Percentiles rank a stretch among this genome's conserved stretches.
Conservation (phyloP, 2,113 vertebrate species). For the Enhydra lutris region DNA sequence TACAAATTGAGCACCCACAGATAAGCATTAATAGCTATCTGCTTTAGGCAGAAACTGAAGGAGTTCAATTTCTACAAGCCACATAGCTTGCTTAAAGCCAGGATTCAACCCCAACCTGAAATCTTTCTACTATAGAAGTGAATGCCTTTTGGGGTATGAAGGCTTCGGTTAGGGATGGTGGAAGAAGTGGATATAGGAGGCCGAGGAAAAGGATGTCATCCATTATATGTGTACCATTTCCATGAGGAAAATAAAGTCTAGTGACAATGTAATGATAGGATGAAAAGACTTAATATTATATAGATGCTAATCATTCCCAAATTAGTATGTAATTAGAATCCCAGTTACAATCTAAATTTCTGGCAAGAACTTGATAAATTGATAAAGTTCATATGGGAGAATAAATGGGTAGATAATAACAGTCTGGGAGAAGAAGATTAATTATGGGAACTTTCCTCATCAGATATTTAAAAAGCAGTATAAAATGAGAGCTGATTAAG, state of each 20-base stretch:
- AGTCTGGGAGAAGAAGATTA: neutral
- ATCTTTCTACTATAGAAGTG: neutral
- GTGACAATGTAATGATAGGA: rapidly evolving
- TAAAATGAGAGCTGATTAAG: neutral
- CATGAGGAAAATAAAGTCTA: neutral
- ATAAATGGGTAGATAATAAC: neutral
- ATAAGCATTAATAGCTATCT: neutral
- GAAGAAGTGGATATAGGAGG: neutral
- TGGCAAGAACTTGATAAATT: neutral
- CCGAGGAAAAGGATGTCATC: neutral
- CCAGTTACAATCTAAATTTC: neutral
- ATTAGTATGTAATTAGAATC: neutral
- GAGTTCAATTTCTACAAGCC: neutral
- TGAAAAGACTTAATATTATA: neutral
- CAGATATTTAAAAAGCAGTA: neutral
- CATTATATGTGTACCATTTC: neutral
- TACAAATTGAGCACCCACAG: neutral
- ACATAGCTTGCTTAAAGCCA: neutral
- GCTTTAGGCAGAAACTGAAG: neutral
- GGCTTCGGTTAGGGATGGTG: too few species aligned
- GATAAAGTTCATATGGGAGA: neutral
- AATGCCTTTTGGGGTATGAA: neutral
- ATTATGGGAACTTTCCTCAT: neutral
- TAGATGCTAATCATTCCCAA: neutral
- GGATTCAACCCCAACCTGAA: neutral